A percentile compares a stretch with the other conserved stretches of the same genome.
Evolutionary conservation across 1,140 invertebrate genomes (phyloP).

Genomic region (Aricia agestis): DNA sequence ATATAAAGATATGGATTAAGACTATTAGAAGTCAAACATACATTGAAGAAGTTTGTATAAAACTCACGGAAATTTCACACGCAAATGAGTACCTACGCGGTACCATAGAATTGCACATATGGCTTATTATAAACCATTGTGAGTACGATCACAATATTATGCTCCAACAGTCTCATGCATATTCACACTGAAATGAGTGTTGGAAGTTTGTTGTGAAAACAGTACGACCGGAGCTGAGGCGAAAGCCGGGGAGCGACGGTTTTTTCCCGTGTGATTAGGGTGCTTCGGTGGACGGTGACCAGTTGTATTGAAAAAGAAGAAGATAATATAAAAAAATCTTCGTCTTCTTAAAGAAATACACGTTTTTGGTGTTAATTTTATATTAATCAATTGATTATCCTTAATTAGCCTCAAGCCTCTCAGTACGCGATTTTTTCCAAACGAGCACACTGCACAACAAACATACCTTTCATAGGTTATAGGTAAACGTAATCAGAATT

Average conservation of each 20-base stretch:
- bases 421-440: not conserved
- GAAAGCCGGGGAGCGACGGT: too few species aligned
- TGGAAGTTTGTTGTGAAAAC: slow-evolving; percentile 10
- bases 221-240: not conserved
- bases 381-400: too few species aligned
- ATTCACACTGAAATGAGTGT: slow-evolving; percentile 6
- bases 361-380: too few species aligned
- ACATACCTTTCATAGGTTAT: not conserved
- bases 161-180: slow-evolving; percentile 5
- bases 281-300: too few species aligned
- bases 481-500: not conserved
- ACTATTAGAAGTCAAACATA: too few species aligned
- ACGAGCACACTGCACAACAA: not conserved
- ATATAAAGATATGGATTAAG: too few species aligned
- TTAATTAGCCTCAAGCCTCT: too few species aligned
- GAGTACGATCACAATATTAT: slow-evolving; percentile 7
- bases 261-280: too few species aligned
- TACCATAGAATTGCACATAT: not conserved
- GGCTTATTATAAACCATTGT: slow-evolving; percentile 8
- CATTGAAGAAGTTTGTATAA: not conserved
- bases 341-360: too few species aligned
- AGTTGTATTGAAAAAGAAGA: too few species aligned
- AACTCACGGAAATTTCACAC: not conserved
- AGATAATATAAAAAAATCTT: too few species aligned
- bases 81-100: not conserved